Evolutionary conservation across 1,140 invertebrate species (phyloP), one percentile per base, ranked within the genome.

Genomic region (Lerema accius): DNA sequence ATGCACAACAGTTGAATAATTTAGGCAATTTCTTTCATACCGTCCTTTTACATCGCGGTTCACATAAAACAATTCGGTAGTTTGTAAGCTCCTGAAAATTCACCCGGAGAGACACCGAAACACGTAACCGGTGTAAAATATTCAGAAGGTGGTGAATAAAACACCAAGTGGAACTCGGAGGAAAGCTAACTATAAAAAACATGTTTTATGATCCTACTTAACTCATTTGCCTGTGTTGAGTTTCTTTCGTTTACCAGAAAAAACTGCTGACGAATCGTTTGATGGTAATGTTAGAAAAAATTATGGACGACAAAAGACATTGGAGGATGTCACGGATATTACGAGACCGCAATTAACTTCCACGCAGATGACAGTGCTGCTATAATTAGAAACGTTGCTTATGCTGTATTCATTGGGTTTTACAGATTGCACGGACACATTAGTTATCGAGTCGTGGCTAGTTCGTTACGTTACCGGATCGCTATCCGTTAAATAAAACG

Each of bases 71-170:
- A 62, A 65, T 69, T 58, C 53, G 55, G 19, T 35, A 11, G 53
- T 53, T 43, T 55, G 60, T 66, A 65, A 65, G 63, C 63, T 55
- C 49, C 63, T 59, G 67, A 66, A 69, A 69, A 69, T 69, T 69
- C 55, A 59, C 35, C 46, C 63, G 48, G 39, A 39, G 62, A 49
- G 61, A 43, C 55, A 55, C 51, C 42, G 51, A 55, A 55, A 42
- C 68, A 63, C 67, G 67, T 69, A 61, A 26, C 19, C 67, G 35
- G 32, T 65, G 58, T 71, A 56, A 71, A 71, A 71, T 67, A 71
- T 71, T 71, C 68, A 71, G 50, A 42, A 50, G 55, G 60, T 59
- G 68, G 53, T 37, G 13, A 61, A 55, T 60, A 37, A 45, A 45
- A 53, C 28, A 23, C 35, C 35, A 46, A 35, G 50, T 58, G 28